Conservation (phyloP, 2,113 vertebrate species). For the Rhizomys pruinosus region DNA sequence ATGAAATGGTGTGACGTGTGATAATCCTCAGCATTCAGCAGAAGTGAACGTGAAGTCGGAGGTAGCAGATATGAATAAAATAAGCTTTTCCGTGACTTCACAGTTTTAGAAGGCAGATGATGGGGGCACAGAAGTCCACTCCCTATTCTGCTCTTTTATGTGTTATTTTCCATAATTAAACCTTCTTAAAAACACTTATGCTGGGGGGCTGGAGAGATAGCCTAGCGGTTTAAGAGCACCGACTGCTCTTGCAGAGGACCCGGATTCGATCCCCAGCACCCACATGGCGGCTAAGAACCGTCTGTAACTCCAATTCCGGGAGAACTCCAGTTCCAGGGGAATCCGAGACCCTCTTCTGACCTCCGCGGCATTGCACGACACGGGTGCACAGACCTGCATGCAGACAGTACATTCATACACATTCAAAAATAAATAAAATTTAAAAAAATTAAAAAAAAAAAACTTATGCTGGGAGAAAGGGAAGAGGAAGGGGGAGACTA, state of each 20-base stretch:
- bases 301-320: too few relatives aligned
- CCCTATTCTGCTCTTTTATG: background rate
- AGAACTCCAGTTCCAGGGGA: too few relatives aligned
- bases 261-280: too few relatives aligned
- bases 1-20: background rate
- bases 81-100: background rate
- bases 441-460: background rate
- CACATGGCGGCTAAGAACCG: too few relatives aligned
- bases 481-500: background rate
- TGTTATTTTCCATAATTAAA: constrained; percentile 8
- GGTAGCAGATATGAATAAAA: background rate
- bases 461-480: background rate
- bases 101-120: background rate
- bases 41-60: background rate
- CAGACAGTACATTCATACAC: too few relatives aligned
- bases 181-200: background rate
- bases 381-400: too few relatives aligned
- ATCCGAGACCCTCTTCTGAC: too few relatives aligned
- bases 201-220: background rate
- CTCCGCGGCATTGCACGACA: too few relatives aligned
- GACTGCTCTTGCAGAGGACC: too few relatives aligned
- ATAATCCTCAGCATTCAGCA: background rate
- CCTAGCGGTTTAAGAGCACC: too few relatives aligned
- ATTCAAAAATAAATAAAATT: too few relatives aligned
- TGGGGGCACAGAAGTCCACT: too few relatives aligned